Percentiles rank a stretch among this genome's conserved stretches.
Evolutionary conservation across 2,113 vertebrate species (phyloP).

Genomic region (Rhineura floridana): DNA sequence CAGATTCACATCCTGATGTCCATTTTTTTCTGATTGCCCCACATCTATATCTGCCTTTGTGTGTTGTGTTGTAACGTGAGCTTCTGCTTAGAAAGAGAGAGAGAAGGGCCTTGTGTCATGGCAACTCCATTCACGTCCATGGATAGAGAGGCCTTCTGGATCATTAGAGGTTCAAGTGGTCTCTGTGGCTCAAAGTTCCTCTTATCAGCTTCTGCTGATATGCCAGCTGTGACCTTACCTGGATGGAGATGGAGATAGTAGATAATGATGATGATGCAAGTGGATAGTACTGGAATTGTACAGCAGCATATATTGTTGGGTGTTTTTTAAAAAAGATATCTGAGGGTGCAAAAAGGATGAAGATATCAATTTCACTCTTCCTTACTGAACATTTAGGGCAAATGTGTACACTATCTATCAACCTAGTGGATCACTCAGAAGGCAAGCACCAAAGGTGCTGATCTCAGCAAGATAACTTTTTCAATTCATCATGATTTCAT

Average conservation of each 20-base stretch:
- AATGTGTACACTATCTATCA: constrained; percentile 52
- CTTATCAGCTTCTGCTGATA: neutral
- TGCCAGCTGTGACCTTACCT: too few relatives aligned
- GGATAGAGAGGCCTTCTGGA: neutral
- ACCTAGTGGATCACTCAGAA: constrained; percentile 10
- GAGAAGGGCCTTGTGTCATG: neutral
- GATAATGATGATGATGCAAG: neutral
- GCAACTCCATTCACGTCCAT: neutral
- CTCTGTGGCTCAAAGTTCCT: neutral
- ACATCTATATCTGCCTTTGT: neutral
- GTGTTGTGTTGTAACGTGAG: neutral
- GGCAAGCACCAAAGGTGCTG: constrained; percentile 35
- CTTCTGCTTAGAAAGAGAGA: neutral
- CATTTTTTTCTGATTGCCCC: neutral
- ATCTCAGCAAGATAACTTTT: constrained; percentile 54
- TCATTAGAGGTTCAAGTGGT: neutral
- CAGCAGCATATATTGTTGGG: neutral
- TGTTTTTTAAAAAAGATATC: constrained; percentile 16
- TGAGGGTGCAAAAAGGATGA: constrained; percentile 26
- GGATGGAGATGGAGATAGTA: neutral
- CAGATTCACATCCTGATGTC: neutral
- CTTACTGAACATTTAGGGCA: constrained; percentile 55
- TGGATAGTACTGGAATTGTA: neutral
- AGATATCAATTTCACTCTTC: constrained; percentile 56
- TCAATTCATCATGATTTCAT: constrained; percentile 44